Conservation (phyloP, 2,888 invertebrate genomes). For the Adela reaumurella region DNA sequence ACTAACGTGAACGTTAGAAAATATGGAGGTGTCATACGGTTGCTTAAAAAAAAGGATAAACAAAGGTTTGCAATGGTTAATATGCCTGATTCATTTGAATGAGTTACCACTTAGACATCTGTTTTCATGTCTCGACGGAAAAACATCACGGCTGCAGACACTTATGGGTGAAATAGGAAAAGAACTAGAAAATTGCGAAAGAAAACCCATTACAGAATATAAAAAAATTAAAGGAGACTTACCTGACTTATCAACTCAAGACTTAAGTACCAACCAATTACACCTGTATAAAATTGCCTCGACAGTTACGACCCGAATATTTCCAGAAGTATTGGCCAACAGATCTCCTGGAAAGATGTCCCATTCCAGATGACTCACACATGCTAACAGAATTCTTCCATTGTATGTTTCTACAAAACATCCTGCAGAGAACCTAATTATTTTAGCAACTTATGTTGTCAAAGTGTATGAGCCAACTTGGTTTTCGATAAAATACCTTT, state of each 20-base stretch:
- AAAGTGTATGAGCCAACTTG: too few relatives aligned
- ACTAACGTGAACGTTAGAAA: too few relatives aligned
- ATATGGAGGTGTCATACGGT: too few relatives aligned
- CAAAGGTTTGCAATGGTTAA: too few relatives aligned
- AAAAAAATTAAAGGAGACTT: constrained; percentile 5
- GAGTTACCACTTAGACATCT: constrained; percentile 14
- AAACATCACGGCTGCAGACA: constrained; percentile 10
- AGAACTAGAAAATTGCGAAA: constrained; percentile 11
- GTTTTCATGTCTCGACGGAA: constrained; percentile 12
- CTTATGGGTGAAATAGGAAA: constrained; percentile 10
- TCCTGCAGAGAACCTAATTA: constrained; percentile 10
- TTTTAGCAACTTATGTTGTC: constrained; percentile 10
- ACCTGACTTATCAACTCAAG: constrained; percentile 2
- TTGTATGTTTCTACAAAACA: constrained; percentile 11
- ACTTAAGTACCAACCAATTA: constrained; percentile 12
- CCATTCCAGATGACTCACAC: constrained; percentile 13
- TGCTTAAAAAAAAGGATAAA: too few relatives aligned
- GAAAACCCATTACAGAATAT: constrained; percentile 6
- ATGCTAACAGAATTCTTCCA: constrained; percentile 13
- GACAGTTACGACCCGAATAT: constrained; percentile 8
- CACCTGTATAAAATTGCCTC: constrained; percentile 10
- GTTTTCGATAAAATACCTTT: too few relatives aligned
- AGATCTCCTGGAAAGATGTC: constrained; percentile 13
- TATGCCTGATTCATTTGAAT: too few relatives aligned
- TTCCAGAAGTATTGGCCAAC: constrained; percentile 8